Evolutionary conservation across 2,113 vertebrate genomes (phyloP).

Genomic region (Rhabdornis inornatus): DNA sequence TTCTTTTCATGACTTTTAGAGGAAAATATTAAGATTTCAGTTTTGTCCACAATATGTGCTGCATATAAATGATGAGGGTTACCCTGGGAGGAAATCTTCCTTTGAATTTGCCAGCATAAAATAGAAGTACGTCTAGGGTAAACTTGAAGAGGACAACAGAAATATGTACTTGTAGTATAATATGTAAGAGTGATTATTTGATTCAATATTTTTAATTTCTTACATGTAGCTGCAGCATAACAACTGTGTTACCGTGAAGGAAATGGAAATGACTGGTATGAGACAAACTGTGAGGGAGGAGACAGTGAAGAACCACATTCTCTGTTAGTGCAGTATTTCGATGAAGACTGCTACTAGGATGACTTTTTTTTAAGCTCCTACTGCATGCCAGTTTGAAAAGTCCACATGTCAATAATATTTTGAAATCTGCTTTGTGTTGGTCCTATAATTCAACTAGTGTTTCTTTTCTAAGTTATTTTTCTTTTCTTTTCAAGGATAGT

Average conservation of each 20-base stretch:
- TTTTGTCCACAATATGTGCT: background rate
- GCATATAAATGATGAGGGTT: background rate
- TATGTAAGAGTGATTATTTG: background rate
- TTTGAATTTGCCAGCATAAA: background rate
- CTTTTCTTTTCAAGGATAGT: background rate
- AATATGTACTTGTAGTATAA: background rate
- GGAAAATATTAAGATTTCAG: background rate
- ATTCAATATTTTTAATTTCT: background rate
- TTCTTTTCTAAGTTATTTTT: background rate
- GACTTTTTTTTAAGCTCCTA: background rate
- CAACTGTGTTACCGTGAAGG: background rate
- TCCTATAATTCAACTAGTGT: background rate
- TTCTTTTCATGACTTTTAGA: background rate
- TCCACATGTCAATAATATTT: background rate
- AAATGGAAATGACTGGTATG: background rate
- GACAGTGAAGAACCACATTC: background rate
- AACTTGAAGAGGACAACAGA: background rate
- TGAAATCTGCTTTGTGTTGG: background rate
- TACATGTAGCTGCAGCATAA: background rate
- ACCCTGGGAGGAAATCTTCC: background rate
- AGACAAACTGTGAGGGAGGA: background rate
- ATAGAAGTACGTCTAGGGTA: background rate
- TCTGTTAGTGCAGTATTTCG: background rate
- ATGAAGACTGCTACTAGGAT: background rate
- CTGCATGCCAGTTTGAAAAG: background rate